These are phyloP conservation scores for Osmerus mordax DNA, from an alignment of 2,113 vertebrate species.

Conservation along the genomic window DNA sequence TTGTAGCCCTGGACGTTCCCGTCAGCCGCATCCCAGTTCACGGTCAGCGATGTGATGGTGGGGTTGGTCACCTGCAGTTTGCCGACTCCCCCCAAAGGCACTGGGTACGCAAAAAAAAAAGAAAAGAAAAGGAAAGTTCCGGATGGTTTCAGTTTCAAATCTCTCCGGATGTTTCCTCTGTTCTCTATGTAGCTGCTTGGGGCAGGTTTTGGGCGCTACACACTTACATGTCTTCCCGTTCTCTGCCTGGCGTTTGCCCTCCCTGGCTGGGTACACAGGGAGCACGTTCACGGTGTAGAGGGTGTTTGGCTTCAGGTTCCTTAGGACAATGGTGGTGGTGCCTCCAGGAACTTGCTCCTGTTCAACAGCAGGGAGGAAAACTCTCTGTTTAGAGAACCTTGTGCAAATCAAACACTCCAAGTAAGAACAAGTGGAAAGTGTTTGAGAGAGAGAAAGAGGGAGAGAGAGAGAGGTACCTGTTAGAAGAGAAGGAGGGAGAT, in stretches of 20 bases:
- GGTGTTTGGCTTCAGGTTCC: conserved; percentile 87
- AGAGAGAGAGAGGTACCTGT: no score
- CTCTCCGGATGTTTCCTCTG: neutral
- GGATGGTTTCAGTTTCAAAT: neutral
- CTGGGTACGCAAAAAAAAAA: conserved; percentile 30
- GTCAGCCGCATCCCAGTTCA: conserved; percentile 88
- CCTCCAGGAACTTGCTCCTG: conserved; percentile 86
- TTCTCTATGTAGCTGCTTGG: neutral
- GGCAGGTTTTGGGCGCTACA: neutral
- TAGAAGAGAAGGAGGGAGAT: no score
- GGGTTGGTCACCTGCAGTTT: conserved; percentile 84
- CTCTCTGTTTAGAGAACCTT: neutral
- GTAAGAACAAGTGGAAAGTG: no score
- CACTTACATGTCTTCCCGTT: conserved; percentile 86
- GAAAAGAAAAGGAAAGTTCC: neutral
- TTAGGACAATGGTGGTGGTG: conserved; percentile 82
- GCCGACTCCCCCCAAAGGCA: conserved; percentile 68
- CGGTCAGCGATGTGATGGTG: conserved; percentile 85
- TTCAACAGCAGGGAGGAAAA: conserved; percentile 1
- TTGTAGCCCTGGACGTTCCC: conserved; percentile 94
- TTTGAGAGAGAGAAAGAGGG: no score
- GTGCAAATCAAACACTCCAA: no score
- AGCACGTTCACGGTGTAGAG: conserved; percentile 83
- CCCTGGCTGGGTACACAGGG: conserved; percentile 82
- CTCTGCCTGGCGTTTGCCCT: conserved; percentile 87